A percentile compares a stretch with the other conserved stretches of the same genome.
Conservation (phyloP, 2,888 invertebrate species). For the Ochropleura leucogaster region DNA sequence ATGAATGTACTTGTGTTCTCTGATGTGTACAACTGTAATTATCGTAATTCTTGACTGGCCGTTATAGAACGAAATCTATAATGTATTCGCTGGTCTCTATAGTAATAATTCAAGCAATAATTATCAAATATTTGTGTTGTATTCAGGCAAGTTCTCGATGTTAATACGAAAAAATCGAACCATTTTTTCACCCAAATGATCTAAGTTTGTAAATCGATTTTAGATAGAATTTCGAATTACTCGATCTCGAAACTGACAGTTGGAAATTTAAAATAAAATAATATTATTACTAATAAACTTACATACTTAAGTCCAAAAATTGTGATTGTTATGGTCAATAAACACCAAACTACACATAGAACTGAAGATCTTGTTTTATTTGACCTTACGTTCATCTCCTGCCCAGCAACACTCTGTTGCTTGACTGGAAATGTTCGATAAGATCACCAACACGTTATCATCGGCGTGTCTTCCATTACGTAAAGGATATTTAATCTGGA, state of each 20-base stretch:
- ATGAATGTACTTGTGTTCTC: background rate
- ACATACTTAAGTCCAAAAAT: constrained; percentile 10
- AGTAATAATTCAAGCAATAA: background rate
- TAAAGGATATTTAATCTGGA: no score
- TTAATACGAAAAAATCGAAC: no score
- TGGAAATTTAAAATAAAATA: constrained; percentile 8
- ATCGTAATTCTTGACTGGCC: background rate
- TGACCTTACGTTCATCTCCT: background rate
- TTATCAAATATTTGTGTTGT: background rate
- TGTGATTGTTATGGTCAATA: constrained; percentile 69
- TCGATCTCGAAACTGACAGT: constrained; percentile 6
- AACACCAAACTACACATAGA: constrained; percentile 74
- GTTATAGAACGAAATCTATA: background rate
- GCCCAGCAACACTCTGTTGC: no score
- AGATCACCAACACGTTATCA: no score
- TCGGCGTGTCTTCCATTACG: no score
- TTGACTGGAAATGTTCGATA: no score
- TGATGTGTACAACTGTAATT: background rate
- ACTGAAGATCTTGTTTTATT: constrained; percentile 59
- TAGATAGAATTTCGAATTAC: constrained; percentile 32
- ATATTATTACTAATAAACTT: constrained; percentile 3
- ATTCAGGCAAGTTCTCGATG: constrained; percentile 3
- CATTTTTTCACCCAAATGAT: background rate
- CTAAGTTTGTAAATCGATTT: background rate
- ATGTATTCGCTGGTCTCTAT: background rate